These are phyloP conservation scores for Rhea americana DNA, from an alignment of 2,113 vertebrate genomes.

Conservation along the genomic window DNA sequence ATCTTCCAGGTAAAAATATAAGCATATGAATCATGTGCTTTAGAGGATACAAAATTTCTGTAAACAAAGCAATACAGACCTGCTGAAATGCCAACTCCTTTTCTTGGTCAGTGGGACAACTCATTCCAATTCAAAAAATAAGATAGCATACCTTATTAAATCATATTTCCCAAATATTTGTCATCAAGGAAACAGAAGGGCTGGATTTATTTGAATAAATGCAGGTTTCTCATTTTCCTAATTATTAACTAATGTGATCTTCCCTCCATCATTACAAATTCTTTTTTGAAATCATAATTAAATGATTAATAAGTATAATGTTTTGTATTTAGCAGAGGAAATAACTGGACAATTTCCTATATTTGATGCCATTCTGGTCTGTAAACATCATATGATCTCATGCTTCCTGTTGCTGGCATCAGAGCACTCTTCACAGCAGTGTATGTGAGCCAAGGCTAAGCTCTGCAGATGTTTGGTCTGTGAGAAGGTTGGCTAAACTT, in stretches of 20 bases:
- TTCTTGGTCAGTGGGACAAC: not conserved
- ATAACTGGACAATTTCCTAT: conserved; percentile 45
- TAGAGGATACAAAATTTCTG: not conserved
- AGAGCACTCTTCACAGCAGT: not conserved
- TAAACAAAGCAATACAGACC: not conserved
- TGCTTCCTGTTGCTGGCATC: not conserved
- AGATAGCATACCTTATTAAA: conserved; percentile 41
- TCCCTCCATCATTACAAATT: conserved; percentile 50
- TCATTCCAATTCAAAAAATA: not conserved
- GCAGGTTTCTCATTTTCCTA: conserved; percentile 60
- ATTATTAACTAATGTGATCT: conserved; percentile 62
- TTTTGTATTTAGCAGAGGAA: conserved; percentile 64
- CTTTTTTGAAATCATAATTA: conserved; percentile 66
- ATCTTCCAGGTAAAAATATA: not conserved
- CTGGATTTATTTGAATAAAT: conserved; percentile 60
- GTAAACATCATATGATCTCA: conserved; percentile 32
- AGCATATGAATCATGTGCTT: not conserved
- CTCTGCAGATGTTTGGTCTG: not conserved
- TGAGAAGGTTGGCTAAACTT: not conserved
- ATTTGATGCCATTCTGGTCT: conserved; percentile 30
- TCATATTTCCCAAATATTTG: conserved; percentile 56
- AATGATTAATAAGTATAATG: conserved; percentile 59
- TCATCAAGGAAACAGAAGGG: conserved; percentile 57
- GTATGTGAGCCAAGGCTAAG: not conserved
- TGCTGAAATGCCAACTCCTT: not conserved